Percentiles rank a stretch among this genome's conserved stretches.
Conservation (phyloP, 92 coral and sea anemone species). For the Montipora capitata region DNA sequence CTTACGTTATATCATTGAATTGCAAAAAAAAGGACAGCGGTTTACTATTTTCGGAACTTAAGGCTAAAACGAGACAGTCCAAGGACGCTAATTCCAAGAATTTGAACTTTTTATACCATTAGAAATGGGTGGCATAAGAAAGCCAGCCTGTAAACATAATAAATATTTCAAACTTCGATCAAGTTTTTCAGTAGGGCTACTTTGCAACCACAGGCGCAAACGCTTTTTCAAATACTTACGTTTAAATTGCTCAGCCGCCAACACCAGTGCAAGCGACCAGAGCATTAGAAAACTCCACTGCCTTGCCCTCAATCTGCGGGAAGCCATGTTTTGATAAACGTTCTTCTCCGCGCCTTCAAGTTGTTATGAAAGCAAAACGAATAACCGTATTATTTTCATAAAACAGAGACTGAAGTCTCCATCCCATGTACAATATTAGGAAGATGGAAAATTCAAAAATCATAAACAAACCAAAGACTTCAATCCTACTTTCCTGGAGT, state of each 20-base stretch:
- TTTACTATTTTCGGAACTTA: too few species aligned
- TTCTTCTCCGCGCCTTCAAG: background rate
- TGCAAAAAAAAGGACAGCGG: too few species aligned
- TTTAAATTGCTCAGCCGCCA: background rate
- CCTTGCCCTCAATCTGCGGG: background rate
- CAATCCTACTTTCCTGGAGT: background rate
- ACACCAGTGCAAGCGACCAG: background rate
- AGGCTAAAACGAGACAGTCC: too few species aligned
- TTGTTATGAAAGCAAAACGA: constrained; percentile 16
- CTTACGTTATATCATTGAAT: too few species aligned
- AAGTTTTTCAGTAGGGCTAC: too few species aligned
- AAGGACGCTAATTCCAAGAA: too few species aligned
- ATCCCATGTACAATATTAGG: too few species aligned
- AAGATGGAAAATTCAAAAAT: background rate
- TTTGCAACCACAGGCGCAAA: background rate
- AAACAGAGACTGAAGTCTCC: background rate
- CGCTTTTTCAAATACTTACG: background rate
- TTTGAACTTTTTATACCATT: too few species aligned
- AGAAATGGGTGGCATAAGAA: too few species aligned
- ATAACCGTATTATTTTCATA: too few species aligned
- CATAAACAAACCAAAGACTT: background rate
- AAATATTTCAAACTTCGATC: too few species aligned
- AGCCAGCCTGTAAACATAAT: too few species aligned
- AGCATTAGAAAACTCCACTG: background rate
- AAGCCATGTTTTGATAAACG: background rate